Evolutionary conservation across 2,113 vertebrate species (phyloP).

Genomic region (Hydropotes inermis): DNA sequence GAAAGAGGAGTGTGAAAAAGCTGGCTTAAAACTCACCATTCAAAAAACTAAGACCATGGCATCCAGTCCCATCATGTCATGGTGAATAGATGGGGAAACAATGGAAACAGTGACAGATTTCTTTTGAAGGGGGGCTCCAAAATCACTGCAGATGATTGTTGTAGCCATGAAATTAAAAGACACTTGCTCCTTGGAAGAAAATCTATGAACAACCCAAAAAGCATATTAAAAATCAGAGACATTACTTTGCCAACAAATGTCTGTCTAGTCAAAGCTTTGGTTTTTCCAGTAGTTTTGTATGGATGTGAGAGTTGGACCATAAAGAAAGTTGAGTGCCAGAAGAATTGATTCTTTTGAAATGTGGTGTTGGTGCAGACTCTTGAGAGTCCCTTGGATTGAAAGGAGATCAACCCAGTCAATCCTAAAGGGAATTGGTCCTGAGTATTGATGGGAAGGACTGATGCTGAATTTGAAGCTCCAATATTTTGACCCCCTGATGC

Average conservation of each 20-base stretch:
- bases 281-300: background rate
- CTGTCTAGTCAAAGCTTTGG: background rate
- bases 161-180: background rate
- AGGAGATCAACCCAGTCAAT: background rate
- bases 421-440: background rate
- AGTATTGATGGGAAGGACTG: background rate
- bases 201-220: background rate
- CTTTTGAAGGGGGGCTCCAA: background rate
- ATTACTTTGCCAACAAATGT: background rate
- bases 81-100: background rate
- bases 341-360: background rate
- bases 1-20: background rate
- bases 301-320: background rate
- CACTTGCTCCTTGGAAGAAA: background rate
- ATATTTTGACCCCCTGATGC: background rate
- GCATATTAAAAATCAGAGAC: background rate
- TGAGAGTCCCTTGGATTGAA: background rate
- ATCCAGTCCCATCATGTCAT: background rate
- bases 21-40: background rate
- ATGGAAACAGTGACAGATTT: background rate
- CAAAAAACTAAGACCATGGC: background rate
- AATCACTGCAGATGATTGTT: background rate
- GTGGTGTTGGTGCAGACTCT: background rate
- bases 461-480: background rate
- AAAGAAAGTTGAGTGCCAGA: background rate